Base-by-base conservation (phyloP, 2,797 vertebrate species). In the Takifugu ocellatus region DNA sequence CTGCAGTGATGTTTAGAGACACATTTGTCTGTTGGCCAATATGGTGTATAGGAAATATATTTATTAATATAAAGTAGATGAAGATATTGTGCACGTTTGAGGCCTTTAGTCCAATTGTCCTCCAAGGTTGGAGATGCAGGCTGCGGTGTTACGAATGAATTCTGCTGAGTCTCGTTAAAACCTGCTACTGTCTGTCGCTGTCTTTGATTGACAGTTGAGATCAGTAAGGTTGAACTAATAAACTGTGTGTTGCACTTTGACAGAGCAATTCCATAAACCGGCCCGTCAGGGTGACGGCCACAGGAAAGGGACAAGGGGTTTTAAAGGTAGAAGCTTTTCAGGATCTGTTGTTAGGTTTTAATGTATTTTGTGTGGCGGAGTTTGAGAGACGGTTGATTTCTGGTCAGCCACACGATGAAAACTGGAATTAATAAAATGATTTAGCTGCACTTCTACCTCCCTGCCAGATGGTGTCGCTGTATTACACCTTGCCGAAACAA, bases 401-500 rank as follows among this genome's bases (percentile, higher is more conserved):
- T 39, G 36, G 5, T 14, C 36, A 14, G 36, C 1, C 12, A 39
- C 8, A 14, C 11, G 12, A 14, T 14, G 21, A 4, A 39, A 39
- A 11, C 12, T 14, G 36, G 2, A 39, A 39, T 39, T 4, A 33
- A 39, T 4, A 33, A 39, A 39, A 14, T 39, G 4, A 39, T 12
- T 14, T 39, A 39, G 36, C 4, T 39, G 36, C 12, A 39, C 10
- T 39, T 39, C 36, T 39, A 12, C 11, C 36, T 39, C 36, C 36
- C 12, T 14, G 12, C 47, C 78, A 93, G 92, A 86, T 96, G 67
- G 87, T 92, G 63, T 94, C 94, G 0, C 1, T 92, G 56, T 96
- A 95, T 82, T 91, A 95, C 0, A 91, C 93, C 68, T 74, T 88
- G 21, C 64, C 87, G 14, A 88, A 81, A 0, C 85, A 90, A 1